Percentiles rank a stretch among this genome's conserved stretches.
Evolutionary conservation across 2,797 vertebrate species (phyloP).

Genomic region (Anguilla megastoma): DNA sequence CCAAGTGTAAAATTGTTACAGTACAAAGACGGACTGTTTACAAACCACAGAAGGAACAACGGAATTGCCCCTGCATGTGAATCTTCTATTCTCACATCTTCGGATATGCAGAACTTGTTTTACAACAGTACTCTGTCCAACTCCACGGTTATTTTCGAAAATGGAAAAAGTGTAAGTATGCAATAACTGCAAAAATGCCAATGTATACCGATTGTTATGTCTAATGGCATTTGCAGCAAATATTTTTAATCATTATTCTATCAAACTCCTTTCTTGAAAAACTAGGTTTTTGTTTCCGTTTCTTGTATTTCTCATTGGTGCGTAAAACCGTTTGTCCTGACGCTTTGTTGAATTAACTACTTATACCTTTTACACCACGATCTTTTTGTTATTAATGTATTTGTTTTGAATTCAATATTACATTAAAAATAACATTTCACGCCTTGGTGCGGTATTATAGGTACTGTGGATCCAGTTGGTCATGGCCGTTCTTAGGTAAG

Average conservation of each 20-base stretch:
- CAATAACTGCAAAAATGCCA: too few species aligned
- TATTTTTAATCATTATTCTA: neutral
- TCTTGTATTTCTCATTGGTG: neutral
- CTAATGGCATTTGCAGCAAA: neutral
- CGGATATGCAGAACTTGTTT: conserved; percentile 7
- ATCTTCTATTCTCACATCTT: neutral
- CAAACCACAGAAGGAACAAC: neutral
- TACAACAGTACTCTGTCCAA: conserved; percentile 46
- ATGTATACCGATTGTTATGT: neutral
- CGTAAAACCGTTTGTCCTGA: neutral
- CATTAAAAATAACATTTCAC: neutral
- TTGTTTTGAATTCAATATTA: neutral
- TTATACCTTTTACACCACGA: neutral
- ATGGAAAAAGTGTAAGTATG: conserved; percentile 62
- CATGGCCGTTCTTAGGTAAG: conserved; percentile 68
- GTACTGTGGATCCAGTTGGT: conserved; percentile 66
- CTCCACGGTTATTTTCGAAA: conserved; percentile 46
- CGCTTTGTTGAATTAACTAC: neutral
- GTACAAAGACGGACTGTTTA: neutral
- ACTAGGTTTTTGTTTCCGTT: neutral
- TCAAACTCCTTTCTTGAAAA: neutral
- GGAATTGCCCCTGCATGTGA: neutral
- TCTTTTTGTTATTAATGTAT: neutral
- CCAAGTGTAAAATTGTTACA: neutral
- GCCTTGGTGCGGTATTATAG: conserved; percentile 57